Conservation (phyloP, 2,113 vertebrate genomes). For the Herpailurus yagouaroundi region DNA sequence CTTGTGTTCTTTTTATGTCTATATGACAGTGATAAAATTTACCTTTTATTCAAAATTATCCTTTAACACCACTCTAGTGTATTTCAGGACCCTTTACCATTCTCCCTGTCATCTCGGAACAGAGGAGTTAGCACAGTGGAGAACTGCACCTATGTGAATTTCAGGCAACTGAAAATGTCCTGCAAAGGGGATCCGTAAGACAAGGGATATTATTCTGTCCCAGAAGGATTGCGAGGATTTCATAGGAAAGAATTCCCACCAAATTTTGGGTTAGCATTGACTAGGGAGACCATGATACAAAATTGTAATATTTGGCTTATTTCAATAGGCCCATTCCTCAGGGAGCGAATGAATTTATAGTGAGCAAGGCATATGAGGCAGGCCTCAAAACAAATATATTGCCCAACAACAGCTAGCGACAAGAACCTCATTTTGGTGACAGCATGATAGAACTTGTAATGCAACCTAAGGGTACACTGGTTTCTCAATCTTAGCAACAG, state of each 20-base stretch:
- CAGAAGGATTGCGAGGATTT: background rate
- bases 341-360: background rate
- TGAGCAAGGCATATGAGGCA: background rate
- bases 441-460: slow-evolving; percentile 14
- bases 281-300: background rate
- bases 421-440: background rate
- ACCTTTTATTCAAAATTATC: background rate
- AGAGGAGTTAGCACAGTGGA: background rate
- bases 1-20: background rate
- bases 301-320: background rate
- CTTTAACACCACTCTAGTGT: background rate
- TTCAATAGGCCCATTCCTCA: background rate
- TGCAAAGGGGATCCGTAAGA: background rate
- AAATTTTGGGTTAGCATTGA: background rate
- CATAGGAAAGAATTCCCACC: background rate
- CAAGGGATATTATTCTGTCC: background rate
- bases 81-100: background rate
- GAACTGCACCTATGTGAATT: background rate
- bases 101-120: background rate
- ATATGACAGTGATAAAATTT: background rate
- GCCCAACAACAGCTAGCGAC: background rate
- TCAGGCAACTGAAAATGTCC: slow-evolving; percentile 2
- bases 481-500: background rate
- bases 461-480: background rate
- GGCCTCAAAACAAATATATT: slow-evolving; percentile 38